Evolutionary conservation across 1,140 invertebrate species (phyloP).

Genomic region (Sitophilus oryzae): DNA sequence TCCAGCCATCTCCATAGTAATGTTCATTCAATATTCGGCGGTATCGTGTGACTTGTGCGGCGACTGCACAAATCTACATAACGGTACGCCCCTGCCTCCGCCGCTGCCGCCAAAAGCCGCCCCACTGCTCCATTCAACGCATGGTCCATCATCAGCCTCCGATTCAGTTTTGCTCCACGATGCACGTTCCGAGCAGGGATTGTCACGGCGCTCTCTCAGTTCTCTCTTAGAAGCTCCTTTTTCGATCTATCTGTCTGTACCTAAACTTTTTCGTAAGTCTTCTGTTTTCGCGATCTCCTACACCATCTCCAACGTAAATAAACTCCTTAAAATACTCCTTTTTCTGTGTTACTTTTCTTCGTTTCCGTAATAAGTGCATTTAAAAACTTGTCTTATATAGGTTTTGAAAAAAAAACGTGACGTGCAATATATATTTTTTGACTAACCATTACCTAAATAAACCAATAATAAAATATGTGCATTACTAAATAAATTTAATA

Average conservation of each 20-base stretch:
- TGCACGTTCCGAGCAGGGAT: conserved; percentile 19
- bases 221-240: conserved; percentile 1
- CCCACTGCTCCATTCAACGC: conserved; percentile 2
- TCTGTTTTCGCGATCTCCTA: background rate
- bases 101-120: conserved; percentile 2
- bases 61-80: background rate
- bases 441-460: too few species aligned
- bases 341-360: too few species aligned
- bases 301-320: background rate
- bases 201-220: conserved; percentile 10
- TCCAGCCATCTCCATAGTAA: too few species aligned
- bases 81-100: conserved; percentile 8
- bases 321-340: too few species aligned
- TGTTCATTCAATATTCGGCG: too few species aligned
- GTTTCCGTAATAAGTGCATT: too few species aligned
- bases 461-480: too few species aligned
- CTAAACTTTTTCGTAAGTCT: background rate
- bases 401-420: too few species aligned
- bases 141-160: conserved; percentile 20
- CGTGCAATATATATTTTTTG: too few species aligned
- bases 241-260: background rate
- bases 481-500: too few species aligned
- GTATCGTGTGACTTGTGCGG: background rate
- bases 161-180: conserved; percentile 22
- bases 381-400: too few species aligned